Conservation (phyloP, 1,140 invertebrate genomes). For the Rhyzopertha dominica region DNA sequence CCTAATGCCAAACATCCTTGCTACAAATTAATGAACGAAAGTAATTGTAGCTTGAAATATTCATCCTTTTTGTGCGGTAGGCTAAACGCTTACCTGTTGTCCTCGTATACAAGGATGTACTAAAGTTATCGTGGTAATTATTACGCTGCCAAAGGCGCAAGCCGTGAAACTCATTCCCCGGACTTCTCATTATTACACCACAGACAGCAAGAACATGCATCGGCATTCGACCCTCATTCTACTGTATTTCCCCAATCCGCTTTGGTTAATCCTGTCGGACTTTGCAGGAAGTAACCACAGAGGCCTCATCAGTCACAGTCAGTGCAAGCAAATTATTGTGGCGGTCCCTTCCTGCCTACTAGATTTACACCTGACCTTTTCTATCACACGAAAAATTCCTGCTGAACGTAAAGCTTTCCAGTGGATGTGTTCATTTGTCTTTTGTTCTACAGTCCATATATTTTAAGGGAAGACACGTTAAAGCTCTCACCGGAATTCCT, state of each 20-base stretch:
- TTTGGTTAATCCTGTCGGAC: slow-evolving; percentile 20
- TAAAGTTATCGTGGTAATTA: no score
- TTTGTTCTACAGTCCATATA: slow-evolving; percentile 3
- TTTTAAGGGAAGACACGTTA: background rate
- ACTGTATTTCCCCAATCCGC: slow-evolving; percentile 22
- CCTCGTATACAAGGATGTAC: no score
- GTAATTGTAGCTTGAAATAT: no score
- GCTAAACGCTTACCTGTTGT: no score
- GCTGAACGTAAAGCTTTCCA: background rate
- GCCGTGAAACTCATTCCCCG: no score
- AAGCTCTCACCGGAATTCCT: no score
- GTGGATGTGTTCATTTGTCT: slow-evolving; percentile 9
- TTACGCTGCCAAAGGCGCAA: no score
- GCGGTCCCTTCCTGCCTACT: slow-evolving; percentile 32
- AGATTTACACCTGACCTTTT: slow-evolving; percentile 35
- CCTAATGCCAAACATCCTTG: no score
- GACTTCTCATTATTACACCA: no score
- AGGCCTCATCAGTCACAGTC: slow-evolving; percentile 37
- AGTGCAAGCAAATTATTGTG: slow-evolving; percentile 36
- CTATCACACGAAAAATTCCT: slow-evolving; percentile 22
- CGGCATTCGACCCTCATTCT: slow-evolving; percentile 11
- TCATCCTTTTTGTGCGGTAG: no score
- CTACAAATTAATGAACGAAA: no score
- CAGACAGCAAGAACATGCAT: slow-evolving; percentile 15
- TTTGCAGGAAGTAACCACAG: slow-evolving; percentile 26